Percentiles rank a stretch among this genome's conserved stretches.
These are phyloP conservation scores for Ips typographus DNA, from an alignment of 1,140 invertebrate genomes.

Conservation along the genomic window DNA sequence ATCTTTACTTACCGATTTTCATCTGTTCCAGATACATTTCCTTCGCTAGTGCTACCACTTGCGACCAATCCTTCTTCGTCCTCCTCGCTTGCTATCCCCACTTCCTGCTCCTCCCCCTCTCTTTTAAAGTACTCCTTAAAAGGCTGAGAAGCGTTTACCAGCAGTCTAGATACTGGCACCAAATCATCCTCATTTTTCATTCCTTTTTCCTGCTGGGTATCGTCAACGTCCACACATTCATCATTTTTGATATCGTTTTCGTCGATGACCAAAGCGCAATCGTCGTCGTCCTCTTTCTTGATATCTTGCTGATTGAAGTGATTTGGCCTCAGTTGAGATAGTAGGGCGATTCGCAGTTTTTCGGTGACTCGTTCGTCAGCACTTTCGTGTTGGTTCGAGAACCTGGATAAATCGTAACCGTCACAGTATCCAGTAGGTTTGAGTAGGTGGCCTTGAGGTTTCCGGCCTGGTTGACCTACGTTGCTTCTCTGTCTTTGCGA, in stretches of 20 bases:
- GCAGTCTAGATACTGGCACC: slow-evolving; percentile 72
- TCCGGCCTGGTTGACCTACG: slow-evolving; percentile 55
- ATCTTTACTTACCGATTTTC: slow-evolving; percentile 63
- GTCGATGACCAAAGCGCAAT: slow-evolving; percentile 69
- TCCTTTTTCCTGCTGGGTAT: slow-evolving; percentile 45
- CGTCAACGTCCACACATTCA: slow-evolving; percentile 24
- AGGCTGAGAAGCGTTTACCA: slow-evolving; percentile 75
- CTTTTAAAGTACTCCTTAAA: slow-evolving; percentile 64
- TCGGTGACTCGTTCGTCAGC: slow-evolving; percentile 55
- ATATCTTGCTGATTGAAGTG: slow-evolving; percentile 36
- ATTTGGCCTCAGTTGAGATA: slow-evolving; percentile 66
- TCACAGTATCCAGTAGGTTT: slow-evolving; percentile 43
- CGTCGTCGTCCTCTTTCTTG: slow-evolving; percentile 60
- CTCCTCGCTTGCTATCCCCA: slow-evolving; percentile 56
- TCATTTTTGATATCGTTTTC: slow-evolving; percentile 55
- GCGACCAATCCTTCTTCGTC: slow-evolving; percentile 76
- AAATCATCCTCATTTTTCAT: slow-evolving; percentile 62
- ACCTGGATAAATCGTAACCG: slow-evolving; percentile 45
- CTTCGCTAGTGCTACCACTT: slow-evolving; percentile 71
- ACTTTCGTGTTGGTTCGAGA: slow-evolving; percentile 6
- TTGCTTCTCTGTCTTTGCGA: slow-evolving; percentile 68
- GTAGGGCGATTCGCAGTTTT: slow-evolving; percentile 75
- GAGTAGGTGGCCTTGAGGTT: slow-evolving; percentile 44
- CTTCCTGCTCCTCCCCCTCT: slow-evolving; percentile 48
- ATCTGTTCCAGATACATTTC: slow-evolving; percentile 79